Conservation (phyloP, 2,888 invertebrate species). For the Ceraclea dissimilis region DNA sequence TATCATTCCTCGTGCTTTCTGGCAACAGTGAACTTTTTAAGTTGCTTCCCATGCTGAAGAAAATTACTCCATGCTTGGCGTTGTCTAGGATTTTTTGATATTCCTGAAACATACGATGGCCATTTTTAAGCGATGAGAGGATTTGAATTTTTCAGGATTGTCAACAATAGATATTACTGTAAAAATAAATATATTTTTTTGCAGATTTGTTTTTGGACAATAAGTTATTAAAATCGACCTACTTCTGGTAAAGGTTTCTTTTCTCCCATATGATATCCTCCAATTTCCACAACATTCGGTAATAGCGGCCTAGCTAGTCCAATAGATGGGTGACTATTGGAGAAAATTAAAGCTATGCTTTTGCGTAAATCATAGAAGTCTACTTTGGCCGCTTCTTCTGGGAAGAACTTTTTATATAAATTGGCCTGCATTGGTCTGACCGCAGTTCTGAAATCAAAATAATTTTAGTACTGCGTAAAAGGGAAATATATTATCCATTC, state of each 20-base stretch:
- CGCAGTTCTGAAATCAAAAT: neutral
- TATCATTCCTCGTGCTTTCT: conserved; percentile 30
- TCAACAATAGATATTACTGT: too few species aligned
- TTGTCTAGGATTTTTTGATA: conserved; percentile 37
- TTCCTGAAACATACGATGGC: conserved; percentile 33
- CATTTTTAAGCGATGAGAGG: too few species aligned
- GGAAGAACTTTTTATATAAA: conserved; percentile 15
- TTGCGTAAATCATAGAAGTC: conserved; percentile 12
- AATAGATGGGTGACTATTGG: conserved; percentile 23
- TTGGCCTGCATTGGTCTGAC: conserved; percentile 5
- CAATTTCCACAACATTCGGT: conserved; percentile 4
- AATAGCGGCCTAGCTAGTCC: conserved; percentile 14
- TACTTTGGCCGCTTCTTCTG: conserved; percentile 15
- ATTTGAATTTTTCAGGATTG: too few species aligned
- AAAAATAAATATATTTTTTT: too few species aligned
- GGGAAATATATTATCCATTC: too few species aligned
- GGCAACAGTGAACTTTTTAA: conserved; percentile 37
- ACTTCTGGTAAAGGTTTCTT: neutral
- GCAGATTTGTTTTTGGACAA: neutral
- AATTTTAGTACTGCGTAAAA: too few species aligned
- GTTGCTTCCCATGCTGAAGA: conserved; percentile 46
- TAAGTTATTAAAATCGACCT: neutral
- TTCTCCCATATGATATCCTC: conserved; percentile 3
- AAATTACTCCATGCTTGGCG: conserved; percentile 41
- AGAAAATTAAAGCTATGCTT: conserved; percentile 16